Conservation (phyloP, 2,888 invertebrate genomes). For the Alcis repandata region DNA sequence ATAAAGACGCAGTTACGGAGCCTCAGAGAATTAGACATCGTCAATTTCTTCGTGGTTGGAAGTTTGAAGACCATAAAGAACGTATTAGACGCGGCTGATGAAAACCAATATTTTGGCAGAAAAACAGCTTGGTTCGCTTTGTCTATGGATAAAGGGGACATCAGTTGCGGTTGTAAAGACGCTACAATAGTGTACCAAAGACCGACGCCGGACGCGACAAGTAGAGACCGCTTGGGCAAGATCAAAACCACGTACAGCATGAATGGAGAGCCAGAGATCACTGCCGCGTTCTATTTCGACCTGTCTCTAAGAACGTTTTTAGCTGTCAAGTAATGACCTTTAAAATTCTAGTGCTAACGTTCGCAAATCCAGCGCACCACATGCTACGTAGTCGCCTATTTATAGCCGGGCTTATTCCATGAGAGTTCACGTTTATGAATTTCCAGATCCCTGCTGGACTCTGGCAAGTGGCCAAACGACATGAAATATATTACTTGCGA, state of each 20-base stretch:
- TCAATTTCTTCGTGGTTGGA: slow-evolving; percentile 95
- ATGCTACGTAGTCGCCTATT: slow-evolving; percentile 69
- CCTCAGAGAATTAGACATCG: slow-evolving; percentile 93
- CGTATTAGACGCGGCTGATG: slow-evolving; percentile 90
- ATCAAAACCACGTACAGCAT: slow-evolving; percentile 91
- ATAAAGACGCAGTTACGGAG: slow-evolving; percentile 90
- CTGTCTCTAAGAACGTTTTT: slow-evolving; percentile 90
- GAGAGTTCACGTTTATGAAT: slow-evolving; percentile 74
- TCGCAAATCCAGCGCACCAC: slow-evolving; percentile 65
- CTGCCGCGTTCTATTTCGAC: slow-evolving; percentile 96
- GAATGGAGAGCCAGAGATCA: slow-evolving; percentile 91
- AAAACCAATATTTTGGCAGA: slow-evolving; percentile 91
- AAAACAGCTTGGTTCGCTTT: slow-evolving; percentile 96
- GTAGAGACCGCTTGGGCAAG: slow-evolving; percentile 90
- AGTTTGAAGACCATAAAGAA: slow-evolving; percentile 90
- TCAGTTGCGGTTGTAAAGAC: slow-evolving; percentile 92
- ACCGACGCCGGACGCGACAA: slow-evolving; percentile 90
- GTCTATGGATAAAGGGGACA: slow-evolving; percentile 91
- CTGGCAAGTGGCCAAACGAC: slow-evolving; percentile 91
- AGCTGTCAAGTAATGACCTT: slow-evolving; percentile 89
- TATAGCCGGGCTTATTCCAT: slow-evolving; percentile 78
- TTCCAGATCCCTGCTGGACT: slow-evolving; percentile 89
- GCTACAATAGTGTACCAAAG: slow-evolving; percentile 91
- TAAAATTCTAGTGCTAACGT: slow-evolving; percentile 64
- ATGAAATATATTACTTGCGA: slow-evolving; percentile 92